These are phyloP conservation scores for Onthophagus sagittarius DNA, from an alignment of 2,888 invertebrate species.

Conservation along the genomic window DNA sequence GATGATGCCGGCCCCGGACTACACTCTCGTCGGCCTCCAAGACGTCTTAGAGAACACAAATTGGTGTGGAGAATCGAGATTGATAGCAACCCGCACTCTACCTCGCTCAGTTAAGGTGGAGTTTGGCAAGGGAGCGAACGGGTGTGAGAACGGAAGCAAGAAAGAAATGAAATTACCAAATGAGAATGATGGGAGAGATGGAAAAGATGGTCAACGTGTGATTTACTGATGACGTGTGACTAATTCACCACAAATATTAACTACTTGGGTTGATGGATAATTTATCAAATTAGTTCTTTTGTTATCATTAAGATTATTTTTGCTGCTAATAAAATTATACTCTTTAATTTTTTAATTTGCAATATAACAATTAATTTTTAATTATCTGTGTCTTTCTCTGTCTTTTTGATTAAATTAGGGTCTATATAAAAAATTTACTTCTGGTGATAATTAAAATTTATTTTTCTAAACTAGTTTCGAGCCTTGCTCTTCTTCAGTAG, in stretches of 20 bases:
- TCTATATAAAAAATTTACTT: too few species aligned
- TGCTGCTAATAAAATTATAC: too few species aligned
- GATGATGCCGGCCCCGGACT: conserved; percentile 15
- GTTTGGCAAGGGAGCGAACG: background rate
- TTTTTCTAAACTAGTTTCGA: too few species aligned
- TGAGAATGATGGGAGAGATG: background rate
- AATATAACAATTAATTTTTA: too few species aligned
- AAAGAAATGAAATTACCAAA: background rate
- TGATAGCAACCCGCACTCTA: background rate
- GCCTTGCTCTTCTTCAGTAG: too few species aligned
- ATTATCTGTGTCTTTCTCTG: too few species aligned
- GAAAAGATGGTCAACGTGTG: background rate
- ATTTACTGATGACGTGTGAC: background rate
- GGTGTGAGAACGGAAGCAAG: background rate
- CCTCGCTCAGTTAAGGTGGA: background rate
- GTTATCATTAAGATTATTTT: too few species aligned
- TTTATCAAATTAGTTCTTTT: background rate
- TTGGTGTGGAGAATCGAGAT: conserved; percentile 7
- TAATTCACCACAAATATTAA: background rate
- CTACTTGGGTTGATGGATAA: background rate
- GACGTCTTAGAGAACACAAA: background rate
- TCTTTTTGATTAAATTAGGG: too few species aligned
- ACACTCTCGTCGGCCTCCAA: background rate
- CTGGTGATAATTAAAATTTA: too few species aligned
- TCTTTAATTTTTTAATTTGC: too few species aligned